Evolutionary conservation across 2,797 vertebrate species (phyloP).

Genomic region (Myotis planiceps): DNA sequence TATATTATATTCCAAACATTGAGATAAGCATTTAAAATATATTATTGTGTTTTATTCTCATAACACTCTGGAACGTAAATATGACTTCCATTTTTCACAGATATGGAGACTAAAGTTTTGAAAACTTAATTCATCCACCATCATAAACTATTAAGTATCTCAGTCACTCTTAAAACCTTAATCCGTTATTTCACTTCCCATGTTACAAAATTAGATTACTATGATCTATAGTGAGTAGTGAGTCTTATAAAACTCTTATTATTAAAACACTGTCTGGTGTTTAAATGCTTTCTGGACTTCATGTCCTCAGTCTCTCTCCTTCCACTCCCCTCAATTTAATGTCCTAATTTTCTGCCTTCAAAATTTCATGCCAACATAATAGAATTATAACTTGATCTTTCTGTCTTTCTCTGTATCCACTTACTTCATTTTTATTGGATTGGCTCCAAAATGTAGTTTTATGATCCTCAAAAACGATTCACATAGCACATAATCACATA

Average conservation of each 20-base stretch:
- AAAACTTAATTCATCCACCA: neutral
- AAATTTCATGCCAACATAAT: constrained; percentile 20
- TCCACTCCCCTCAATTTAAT: neutral
- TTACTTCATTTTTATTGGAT: constrained; percentile 54
- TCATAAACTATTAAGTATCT: neutral
- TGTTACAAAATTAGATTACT: neutral
- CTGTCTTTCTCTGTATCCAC: constrained; percentile 2
- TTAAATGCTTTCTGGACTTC: constrained; percentile 3
- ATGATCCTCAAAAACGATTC: constrained; percentile 51
- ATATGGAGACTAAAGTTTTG: neutral
- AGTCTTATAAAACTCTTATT: neutral
- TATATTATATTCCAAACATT: neutral
- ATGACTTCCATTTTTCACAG: neutral
- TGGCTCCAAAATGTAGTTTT: constrained; percentile 42
- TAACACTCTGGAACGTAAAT: neutral
- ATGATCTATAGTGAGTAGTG: neutral
- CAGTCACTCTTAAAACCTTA: neutral
- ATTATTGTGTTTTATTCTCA: neutral
- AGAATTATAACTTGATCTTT: constrained; percentile 22
- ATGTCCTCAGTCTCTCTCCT: neutral
- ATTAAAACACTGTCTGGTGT: neutral
- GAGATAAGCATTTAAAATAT: neutral
- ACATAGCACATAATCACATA: constrained; percentile 39
- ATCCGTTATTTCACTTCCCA: neutral
- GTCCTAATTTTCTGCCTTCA: constrained; percentile 55